These are phyloP conservation scores for Caenorhabditis inopinata DNA, from an alignment of 1,140 invertebrate species.

Conservation along the genomic window DNA sequence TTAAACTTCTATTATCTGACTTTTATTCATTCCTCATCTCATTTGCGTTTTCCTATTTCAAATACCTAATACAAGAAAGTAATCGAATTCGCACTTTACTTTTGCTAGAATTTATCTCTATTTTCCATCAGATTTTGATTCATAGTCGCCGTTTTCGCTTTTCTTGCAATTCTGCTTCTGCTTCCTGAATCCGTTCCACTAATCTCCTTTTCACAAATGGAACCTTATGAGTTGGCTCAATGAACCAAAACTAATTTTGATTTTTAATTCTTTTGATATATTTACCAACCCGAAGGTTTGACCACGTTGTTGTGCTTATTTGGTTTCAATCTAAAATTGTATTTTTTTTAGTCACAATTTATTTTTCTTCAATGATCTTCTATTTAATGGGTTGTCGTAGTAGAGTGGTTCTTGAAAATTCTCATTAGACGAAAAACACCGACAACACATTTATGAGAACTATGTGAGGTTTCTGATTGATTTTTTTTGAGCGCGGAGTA, in stretches of 20 bases:
- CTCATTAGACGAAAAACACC: not conserved
- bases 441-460: too few species aligned
- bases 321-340: not conserved
- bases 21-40: not conserved
- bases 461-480: too few species aligned
- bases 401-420: constrained; percentile 31
- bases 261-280: too few species aligned
- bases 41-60: not conserved
- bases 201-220: not conserved
- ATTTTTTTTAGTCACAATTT: too few species aligned
- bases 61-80: constrained; percentile 22
- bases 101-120: not conserved
- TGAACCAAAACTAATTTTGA: not conserved
- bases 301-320: too few species aligned
- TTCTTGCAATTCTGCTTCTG: not conserved
- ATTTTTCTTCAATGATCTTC: too few species aligned
- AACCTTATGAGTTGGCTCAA: constrained; percentile 17
- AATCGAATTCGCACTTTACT: constrained; percentile 25
- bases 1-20: not conserved
- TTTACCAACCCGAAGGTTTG: too few species aligned
- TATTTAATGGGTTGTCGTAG: too few species aligned
- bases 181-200: not conserved
- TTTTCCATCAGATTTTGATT: constrained; percentile 28
- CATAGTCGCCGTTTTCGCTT: not conserved
- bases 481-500: too few species aligned